phyloP scores from a whole-genome alignment of 2,888 invertebrate species.

The Zygothrica quintamaculata region DNA sequence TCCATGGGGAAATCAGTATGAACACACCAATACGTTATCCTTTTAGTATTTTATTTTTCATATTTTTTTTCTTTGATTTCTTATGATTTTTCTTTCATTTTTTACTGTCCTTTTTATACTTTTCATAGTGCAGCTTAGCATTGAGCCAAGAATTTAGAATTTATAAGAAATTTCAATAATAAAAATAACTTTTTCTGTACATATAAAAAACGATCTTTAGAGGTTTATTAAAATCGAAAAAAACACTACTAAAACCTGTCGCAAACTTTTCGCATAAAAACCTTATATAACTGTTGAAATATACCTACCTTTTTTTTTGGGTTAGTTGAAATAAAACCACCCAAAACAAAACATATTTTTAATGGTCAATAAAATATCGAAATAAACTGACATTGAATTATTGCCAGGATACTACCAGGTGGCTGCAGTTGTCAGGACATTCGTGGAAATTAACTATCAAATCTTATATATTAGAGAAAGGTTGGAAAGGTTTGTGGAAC shows the following conservation, averaged over 20 bases:
- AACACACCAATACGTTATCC: constrained; percentile 58
- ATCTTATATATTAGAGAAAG: no score
- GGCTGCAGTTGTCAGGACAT: constrained; percentile 1
- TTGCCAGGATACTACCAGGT: neutral
- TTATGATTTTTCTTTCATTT: constrained; percentile 34
- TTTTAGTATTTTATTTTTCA: constrained; percentile 34
- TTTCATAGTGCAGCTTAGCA: constrained; percentile 15
- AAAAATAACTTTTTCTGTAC: neutral
- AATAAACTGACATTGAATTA: constrained; percentile 25
- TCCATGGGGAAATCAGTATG: constrained; percentile 81
- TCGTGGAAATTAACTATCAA: no score
- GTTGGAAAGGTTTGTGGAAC: neutral
- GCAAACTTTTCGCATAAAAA: neutral
- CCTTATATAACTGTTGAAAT: no score
- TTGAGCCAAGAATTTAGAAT: constrained; percentile 8
- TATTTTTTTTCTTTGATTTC: constrained; percentile 28
- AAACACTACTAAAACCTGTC: neutral
- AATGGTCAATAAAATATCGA: constrained; percentile 8
- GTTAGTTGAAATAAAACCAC: no score
- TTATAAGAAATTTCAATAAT: constrained; percentile 7
- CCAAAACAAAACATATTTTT: constrained; percentile 7
- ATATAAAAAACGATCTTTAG: neutral
- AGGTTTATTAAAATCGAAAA: no score
- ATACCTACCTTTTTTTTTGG: neutral
- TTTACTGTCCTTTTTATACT: neutral